phyloP scores from a whole-genome alignment of 1,140 invertebrate genomes.

The Geopemphigus sp. region DNA sequence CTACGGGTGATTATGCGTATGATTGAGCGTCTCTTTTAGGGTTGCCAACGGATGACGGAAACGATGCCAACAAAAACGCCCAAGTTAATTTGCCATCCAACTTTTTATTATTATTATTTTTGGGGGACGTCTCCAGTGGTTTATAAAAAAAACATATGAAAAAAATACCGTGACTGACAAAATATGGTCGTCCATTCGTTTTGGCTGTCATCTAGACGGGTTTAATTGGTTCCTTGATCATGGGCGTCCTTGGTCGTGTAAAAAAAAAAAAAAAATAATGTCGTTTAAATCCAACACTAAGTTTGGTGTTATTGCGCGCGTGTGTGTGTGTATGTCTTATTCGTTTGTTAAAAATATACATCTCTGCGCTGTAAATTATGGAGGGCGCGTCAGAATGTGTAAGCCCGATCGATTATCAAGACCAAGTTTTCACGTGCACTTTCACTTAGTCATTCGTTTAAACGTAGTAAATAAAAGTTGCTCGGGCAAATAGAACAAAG shows the following conservation, averaged over 20 bases:
- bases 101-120: conserved; percentile 48
- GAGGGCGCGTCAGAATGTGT: background rate
- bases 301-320: background rate
- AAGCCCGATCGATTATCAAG: background rate
- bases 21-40: conserved; percentile 38
- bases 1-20: conserved; percentile 33
- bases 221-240: conserved; percentile 45
- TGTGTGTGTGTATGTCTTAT: background rate
- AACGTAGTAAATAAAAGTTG: conserved; percentile 26
- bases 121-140: conserved; percentile 27
- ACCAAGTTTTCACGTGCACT: background rate
- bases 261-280: background rate
- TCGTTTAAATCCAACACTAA: conserved; percentile 26
- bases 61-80: conserved; percentile 48
- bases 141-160: conserved; percentile 35
- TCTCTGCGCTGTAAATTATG: background rate
- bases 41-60: conserved; percentile 46
- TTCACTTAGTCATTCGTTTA: conserved; percentile 8
- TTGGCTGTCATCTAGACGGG: conserved; percentile 27
- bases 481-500: conserved; percentile 20
- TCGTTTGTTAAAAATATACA: conserved; percentile 34
- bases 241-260: background rate
- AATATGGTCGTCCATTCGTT: conserved; percentile 43
- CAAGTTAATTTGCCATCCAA: conserved; percentile 49
- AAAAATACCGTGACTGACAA: conserved; percentile 34